Evolutionary conservation across 2,888 invertebrate genomes (phyloP).

Genomic region (Drosophila macrospina): DNA sequence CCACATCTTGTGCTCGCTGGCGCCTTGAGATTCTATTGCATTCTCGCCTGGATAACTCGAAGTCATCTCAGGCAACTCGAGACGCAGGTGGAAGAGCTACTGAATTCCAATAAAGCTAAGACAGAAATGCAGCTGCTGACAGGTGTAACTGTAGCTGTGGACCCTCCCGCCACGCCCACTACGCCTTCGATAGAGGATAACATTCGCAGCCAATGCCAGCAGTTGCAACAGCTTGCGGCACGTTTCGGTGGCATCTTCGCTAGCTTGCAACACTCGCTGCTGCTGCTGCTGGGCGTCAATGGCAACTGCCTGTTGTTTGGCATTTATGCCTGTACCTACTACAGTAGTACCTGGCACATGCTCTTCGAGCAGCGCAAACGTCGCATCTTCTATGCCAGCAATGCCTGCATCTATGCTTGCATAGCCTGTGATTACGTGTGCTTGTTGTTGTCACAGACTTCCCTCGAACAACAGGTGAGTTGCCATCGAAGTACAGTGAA

Average conservation of each 20-base stretch:
- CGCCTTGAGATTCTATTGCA: slow-evolving; percentile 56
- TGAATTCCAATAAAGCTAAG: slow-evolving; percentile 24
- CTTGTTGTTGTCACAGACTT: slow-evolving; percentile 58
- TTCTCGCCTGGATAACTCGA: slow-evolving; percentile 64
- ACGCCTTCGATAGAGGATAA: slow-evolving; percentile 17
- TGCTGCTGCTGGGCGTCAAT: slow-evolving; percentile 73
- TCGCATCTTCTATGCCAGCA: slow-evolving; percentile 76
- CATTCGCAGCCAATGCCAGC: slow-evolving; percentile 31
- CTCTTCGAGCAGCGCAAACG: slow-evolving; percentile 67
- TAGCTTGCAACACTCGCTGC: slow-evolving; percentile 66
- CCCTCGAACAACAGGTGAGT: slow-evolving; percentile 63
- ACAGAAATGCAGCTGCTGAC: slow-evolving; percentile 32
- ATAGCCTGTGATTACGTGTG: slow-evolving; percentile 77
- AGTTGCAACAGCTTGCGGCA: slow-evolving; percentile 51
- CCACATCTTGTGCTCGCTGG: slow-evolving; percentile 79
- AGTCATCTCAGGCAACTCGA: slow-evolving; percentile 51
- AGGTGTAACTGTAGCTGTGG: slow-evolving; percentile 13
- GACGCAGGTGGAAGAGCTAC: slow-evolving; percentile 30
- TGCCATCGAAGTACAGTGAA: not conserved
- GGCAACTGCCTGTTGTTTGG: slow-evolving; percentile 78
- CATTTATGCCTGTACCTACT: slow-evolving; percentile 69
- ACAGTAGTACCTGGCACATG: slow-evolving; percentile 71
- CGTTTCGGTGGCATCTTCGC: slow-evolving; percentile 44
- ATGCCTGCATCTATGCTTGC: slow-evolving; percentile 74
- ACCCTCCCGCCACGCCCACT: not conserved